phyloP scores from a whole-genome alignment of 2,888 invertebrate genomes.

The Limnephilus lunatus region DNA sequence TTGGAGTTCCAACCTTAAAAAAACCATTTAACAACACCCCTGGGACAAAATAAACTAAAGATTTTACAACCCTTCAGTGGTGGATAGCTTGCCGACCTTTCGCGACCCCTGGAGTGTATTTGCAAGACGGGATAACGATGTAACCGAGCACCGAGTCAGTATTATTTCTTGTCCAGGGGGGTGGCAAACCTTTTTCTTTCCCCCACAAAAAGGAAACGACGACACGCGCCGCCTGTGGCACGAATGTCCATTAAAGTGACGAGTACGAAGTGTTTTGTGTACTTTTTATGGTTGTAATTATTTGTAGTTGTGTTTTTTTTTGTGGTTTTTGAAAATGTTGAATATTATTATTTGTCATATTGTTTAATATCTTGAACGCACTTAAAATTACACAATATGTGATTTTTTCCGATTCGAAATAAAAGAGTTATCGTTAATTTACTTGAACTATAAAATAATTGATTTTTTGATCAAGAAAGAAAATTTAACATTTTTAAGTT shows the following conservation, averaged over 20 bases:
- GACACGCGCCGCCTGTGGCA: neutral
- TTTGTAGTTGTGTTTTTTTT: too few relatives aligned
- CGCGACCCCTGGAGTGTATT: conserved; percentile 2
- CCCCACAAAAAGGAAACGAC: neutral
- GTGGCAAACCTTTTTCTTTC: neutral
- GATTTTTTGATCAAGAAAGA: too few relatives aligned
- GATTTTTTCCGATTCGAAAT: too few relatives aligned
- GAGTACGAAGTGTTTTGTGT: neutral
- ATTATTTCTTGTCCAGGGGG: neutral
- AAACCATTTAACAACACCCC: neutral
- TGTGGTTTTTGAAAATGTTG: too few relatives aligned
- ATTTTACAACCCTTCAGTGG: neutral
- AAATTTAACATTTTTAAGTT: too few relatives aligned
- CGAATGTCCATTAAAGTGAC: neutral
- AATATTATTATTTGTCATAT: too few relatives aligned
- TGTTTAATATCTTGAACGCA: too few relatives aligned
- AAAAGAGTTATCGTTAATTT: too few relatives aligned
- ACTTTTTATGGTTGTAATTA: neutral
- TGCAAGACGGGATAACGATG: neutral
- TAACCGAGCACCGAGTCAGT: neutral
- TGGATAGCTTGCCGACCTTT: neutral
- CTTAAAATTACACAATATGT: too few relatives aligned
- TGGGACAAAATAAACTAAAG: neutral
- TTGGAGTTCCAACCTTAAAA: neutral
- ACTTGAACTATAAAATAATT: too few relatives aligned